Evolutionary conservation across 2,888 invertebrate genomes (phyloP), one percentile per base, ranked within the genome.

Genomic region (Germaria angustata): DNA sequence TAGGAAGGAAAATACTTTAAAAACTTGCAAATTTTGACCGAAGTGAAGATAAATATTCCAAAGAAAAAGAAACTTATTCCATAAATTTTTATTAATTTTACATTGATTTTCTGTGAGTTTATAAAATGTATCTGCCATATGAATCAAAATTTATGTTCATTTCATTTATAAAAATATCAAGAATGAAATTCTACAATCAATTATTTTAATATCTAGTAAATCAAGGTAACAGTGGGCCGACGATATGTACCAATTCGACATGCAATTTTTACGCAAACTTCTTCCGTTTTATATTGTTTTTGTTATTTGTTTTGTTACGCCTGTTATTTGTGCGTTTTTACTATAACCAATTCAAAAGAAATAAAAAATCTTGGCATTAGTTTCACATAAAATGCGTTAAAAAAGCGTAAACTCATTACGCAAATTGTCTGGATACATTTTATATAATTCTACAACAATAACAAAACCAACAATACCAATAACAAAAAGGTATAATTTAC

Each of bases 301-400:
- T 68, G 5, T 32, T 32, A 28, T 11, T 36, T 17, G 24, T 24
- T 59, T 41, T 51, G 72, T 65, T 55, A 44, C 32, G 51, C 41
- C n/a, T 63, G 41, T 36, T 65, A 28, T 59, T 57, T 41, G 51
- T 76, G 8, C 39, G 4, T 32, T 57, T 28, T 59, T 51, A 32
- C 49, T 59, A 36, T 15, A 22, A 51, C 24, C 9, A 17, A 65
- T 39, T n/a, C 9, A 36, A 44, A 41, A 53, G 2, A 20, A 68
- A 66, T 36, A 15, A 61, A 24, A 34, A 34, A 28, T 28, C 2
- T 51, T 53, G 51, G 53, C 44, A 82, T 75, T 71, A 69, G 82
- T 75, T 79, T 59, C 79, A 69, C 69, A 75, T 71, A 65, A 82
- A 81, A 66, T 61, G 82, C 79, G 79, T 82, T 69, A 75, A 69